These are phyloP conservation scores for Andrena bucephala DNA, from an alignment of 2,888 invertebrate genomes.

Conservation along the genomic window DNA sequence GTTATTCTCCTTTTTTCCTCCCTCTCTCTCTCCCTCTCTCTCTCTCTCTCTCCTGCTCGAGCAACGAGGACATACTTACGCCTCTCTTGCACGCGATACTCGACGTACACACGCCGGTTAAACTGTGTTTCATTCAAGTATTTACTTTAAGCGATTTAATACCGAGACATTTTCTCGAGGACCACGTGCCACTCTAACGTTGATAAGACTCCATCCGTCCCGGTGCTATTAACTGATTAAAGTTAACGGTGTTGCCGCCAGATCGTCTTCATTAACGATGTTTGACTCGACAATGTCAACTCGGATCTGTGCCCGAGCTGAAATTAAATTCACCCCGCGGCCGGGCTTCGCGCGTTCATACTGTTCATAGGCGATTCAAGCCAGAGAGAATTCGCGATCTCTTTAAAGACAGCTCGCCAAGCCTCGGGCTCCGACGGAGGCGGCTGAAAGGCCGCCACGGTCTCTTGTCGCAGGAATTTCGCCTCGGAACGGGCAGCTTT, in stretches of 20 bases:
- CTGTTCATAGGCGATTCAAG: not conserved
- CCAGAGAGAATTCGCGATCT: too few species aligned
- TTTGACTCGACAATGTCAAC: slow-evolving; percentile 37
- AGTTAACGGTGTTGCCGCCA: not conserved
- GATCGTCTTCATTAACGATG: slow-evolving; percentile 35
- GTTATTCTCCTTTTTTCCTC: slow-evolving; percentile 42
- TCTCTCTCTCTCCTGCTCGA: slow-evolving; percentile 69
- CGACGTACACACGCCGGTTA: slow-evolving; percentile 18
- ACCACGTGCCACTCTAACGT: not conserved
- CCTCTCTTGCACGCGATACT: slow-evolving; percentile 63
- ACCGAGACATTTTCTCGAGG: slow-evolving; percentile 17
- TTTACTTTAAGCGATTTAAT: slow-evolving; percentile 51
- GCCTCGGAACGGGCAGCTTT: too few species aligned
- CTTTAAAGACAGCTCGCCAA: too few species aligned
- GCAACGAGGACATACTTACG: slow-evolving; percentile 85
- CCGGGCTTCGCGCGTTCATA: not conserved
- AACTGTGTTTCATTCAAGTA: slow-evolving; percentile 40
- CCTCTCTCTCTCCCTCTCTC: slow-evolving; percentile 30
- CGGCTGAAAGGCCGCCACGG: too few species aligned
- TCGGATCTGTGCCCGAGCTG: not conserved
- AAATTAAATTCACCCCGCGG: slow-evolving; percentile 1
- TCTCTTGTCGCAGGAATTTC: too few species aligned
- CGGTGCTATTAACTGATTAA: slow-evolving; percentile 55
- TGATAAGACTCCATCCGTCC: slow-evolving; percentile 18
- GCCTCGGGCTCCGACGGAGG: too few species aligned